phyloP scores from a whole-genome alignment of 2,888 invertebrate species.

The Hirtodrosophila alboralis region DNA sequence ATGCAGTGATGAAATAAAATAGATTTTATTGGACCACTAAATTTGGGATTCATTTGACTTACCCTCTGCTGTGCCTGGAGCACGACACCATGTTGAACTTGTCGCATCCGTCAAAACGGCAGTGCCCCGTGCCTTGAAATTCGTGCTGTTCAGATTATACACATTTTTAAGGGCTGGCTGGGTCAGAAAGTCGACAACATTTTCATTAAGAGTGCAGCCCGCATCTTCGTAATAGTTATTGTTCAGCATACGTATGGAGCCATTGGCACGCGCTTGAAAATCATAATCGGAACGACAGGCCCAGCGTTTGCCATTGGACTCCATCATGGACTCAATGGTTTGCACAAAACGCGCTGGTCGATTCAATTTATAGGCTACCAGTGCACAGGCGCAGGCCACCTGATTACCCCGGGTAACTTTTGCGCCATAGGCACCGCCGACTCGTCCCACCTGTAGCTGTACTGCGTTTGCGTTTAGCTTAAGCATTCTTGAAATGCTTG shows the following conservation, averaged over 20 bases:
- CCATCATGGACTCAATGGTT: slow-evolving; percentile 90
- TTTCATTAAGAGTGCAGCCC: slow-evolving; percentile 86
- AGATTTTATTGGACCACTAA: no score
- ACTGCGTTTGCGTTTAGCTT: slow-evolving; percentile 87
- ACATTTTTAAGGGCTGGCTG: slow-evolving; percentile 85
- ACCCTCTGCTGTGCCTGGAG: slow-evolving; percentile 87
- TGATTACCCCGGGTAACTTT: slow-evolving; percentile 88
- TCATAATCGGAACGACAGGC: slow-evolving; percentile 88
- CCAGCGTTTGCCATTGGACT: slow-evolving; percentile 88
- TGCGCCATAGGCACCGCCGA: slow-evolving; percentile 93
- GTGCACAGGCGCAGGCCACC: slow-evolving; percentile 87
- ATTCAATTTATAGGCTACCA: slow-evolving; percentile 86
- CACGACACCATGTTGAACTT: slow-evolving; percentile 89
- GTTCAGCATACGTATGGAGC: slow-evolving; percentile 88
- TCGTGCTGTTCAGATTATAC: slow-evolving; percentile 86
- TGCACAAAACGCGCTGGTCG: slow-evolving; percentile 90
- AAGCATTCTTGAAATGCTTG: slow-evolving; percentile 85
- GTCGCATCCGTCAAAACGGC: slow-evolving; percentile 88
- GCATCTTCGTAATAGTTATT: slow-evolving; percentile 86
- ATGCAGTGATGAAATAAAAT: no score
- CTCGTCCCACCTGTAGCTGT: slow-evolving; percentile 88
- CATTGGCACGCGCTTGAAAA: slow-evolving; percentile 86
- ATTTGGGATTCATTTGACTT: background rate
- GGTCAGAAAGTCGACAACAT: slow-evolving; percentile 75
- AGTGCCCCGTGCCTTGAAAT: slow-evolving; percentile 88